Conservation (phyloP, 1,140 invertebrate genomes). For the Hermatobates lingyangjiaoensis region DNA sequence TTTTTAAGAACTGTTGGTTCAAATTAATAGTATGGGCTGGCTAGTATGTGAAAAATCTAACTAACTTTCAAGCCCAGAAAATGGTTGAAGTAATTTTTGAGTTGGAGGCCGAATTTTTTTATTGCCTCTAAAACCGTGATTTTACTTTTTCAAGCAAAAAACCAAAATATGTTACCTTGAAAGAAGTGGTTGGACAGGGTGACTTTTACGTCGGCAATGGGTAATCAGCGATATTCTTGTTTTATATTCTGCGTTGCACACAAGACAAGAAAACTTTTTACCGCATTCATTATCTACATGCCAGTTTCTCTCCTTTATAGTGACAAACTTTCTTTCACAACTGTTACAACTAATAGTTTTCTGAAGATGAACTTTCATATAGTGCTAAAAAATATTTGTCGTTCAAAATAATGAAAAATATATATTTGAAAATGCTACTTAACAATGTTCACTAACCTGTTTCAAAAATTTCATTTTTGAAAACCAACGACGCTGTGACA, state of each 20-base stretch:
- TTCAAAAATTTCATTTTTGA: slow-evolving; percentile 9
- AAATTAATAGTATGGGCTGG: too few species aligned
- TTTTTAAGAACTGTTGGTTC: too few species aligned
- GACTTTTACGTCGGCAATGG: slow-evolving; percentile 7
- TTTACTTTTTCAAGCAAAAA: too few species aligned
- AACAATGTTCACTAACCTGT: slow-evolving; percentile 5
- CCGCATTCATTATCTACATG: slow-evolving; percentile 7
- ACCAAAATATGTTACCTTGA: too few species aligned
- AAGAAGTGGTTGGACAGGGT: not conserved
- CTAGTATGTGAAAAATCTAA: too few species aligned
- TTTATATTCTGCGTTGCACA: slow-evolving; percentile 1
- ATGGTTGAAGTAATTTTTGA: too few species aligned
- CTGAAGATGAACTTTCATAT: slow-evolving; percentile 5
- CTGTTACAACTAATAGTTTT: slow-evolving; percentile 2
- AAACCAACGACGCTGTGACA: slow-evolving; percentile 3
- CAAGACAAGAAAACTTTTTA: slow-evolving; percentile 4
- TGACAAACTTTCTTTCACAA: slow-evolving; percentile 4
- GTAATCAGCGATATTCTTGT: not conserved
- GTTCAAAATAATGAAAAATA: not conserved
- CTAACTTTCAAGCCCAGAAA: too few species aligned
- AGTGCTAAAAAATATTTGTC: slow-evolving; percentile 9
- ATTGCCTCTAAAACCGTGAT: too few species aligned
- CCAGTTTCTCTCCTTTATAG: not conserved
- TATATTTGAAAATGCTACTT: not conserved
- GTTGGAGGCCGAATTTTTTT: too few species aligned